Base-by-base conservation (phyloP, 1,140 invertebrate species). In the Ladona fulva region DNA sequence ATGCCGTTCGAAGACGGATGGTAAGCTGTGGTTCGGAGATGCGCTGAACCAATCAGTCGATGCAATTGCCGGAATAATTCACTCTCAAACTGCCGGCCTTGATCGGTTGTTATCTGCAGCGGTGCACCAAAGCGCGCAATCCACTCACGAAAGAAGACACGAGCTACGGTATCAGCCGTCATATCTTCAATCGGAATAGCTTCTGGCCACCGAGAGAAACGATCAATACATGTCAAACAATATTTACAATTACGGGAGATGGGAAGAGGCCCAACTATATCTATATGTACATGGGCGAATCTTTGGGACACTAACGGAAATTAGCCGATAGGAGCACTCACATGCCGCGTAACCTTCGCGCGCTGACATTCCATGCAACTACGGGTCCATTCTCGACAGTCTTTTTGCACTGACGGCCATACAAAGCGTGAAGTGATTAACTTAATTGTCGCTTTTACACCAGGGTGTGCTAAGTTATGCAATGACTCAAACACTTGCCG, bases 141-240 rank as follows among this genome's bases (percentile, higher is more conserved):
- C 85, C 85, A 86, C 37, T 76, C 77, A 24, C 75, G 42, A 42
- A 83, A 24, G 25, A 87, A 80, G 8, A 80, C 80, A 52, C 77
- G 52, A 10, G 83, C 83, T 19, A 84, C 82, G 5, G 84, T 83
- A 66, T 84, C 82, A n/a, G 85, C 82, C 16, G 82, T 74, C 77
- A 83, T 84, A 74, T 87, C 82, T 14, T 66, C 10, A 0, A 86
- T 76, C 3, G 86, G 84, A n/a, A 84, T 74, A 83, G 84, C 83
- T 82, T 87, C n/a, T 84, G 77, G 0, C n/a, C n/a, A n/a, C n/a
- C n/a, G n/a, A n/a, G 86, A 84, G 78, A 83, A 87, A 8, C 85
- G 77, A 77, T 87, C 85, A 1, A 87, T 84, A 10, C 82, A 81
- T 0, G 86, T 88, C 0, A 88, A 80, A 12, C 81, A 80, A 77